Evolutionary conservation across 2,888 invertebrate genomes (phyloP), one percentile per base, ranked within the genome.

Genomic region (Molanna angustata): DNA sequence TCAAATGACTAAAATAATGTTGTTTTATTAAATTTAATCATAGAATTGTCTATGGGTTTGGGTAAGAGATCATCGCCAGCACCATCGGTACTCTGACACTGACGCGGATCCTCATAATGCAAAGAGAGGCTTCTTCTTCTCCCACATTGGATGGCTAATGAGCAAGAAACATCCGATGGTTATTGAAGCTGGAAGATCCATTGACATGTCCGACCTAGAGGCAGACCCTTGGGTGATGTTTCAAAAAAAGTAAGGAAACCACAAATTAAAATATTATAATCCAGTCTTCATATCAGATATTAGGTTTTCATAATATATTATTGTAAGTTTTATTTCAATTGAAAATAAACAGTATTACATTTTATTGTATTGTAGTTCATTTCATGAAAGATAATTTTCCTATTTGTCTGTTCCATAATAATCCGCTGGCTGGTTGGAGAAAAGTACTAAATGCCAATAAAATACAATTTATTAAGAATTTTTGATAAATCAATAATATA

Each of bases 101-200:
- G 83, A 88, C 61, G 88, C 80, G 0, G 83, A 88, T 62, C 91
- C 90, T 1, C 90, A 90, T 69, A 90, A 90, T 65, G 79, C 87
- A 0, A 81, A 77, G 40, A 74, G 89, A 39, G 93, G 93, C 1
- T 91, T 94, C 73, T 93, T 92, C 75, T 94, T 92, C 71, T 80
- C 86, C 2, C 93, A 94, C 67, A 80, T 93, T 46, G 93, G 93
- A 4, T 94, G 93, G 93, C 71, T 93, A 16, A 79, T 92, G 80
- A 72, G 74, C 55, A 80, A 78, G 60, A 92, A 91, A 66, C 92
- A 93, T 65, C 90, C 89, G 0, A 79, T 83, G 57, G 86, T 89
- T 27, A 81, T 79, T 20, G 74, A 78, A 53, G 83, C 86, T 60
- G 88, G 82, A 18, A 82, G 61, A 52, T 76, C 73, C 19, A 80